Evolutionary conservation across 2,888 invertebrate species (phyloP).

Genomic region (Amiota mariae): DNA sequence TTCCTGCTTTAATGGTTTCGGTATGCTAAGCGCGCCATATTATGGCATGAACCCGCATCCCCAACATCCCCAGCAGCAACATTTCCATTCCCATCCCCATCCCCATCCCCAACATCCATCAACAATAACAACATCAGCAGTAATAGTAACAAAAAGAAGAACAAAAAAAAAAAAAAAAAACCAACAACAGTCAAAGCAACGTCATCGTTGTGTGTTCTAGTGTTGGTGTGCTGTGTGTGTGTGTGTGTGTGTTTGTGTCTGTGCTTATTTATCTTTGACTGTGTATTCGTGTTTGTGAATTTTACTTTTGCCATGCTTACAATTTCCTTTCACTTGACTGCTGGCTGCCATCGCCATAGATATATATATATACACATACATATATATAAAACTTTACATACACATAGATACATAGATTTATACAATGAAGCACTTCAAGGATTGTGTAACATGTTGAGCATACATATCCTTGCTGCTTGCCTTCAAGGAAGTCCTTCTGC

Average conservation of each 20-base stretch:
- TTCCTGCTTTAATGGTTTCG: slow-evolving; percentile 8
- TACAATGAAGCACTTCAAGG: slow-evolving; percentile 48
- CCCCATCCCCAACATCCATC: too few species aligned
- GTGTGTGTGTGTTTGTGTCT: slow-evolving; percentile 1
- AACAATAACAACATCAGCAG: not conserved
- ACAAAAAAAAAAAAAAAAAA: not conserved
- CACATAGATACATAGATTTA: slow-evolving; percentile 49
- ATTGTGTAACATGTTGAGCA: slow-evolving; percentile 61
- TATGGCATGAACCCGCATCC: slow-evolving; percentile 23
- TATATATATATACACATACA: slow-evolving; percentile 44
- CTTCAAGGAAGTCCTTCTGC: slow-evolving; percentile 1
- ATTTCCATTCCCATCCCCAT: too few species aligned
- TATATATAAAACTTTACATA: slow-evolving; percentile 17
- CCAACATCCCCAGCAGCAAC: too few species aligned
- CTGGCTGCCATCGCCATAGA: slow-evolving; percentile 50
- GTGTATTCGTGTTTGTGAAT: slow-evolving; percentile 31
- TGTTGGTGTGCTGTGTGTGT: slow-evolving; percentile 37
- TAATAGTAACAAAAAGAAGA: not conserved
- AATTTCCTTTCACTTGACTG: slow-evolving; percentile 67
- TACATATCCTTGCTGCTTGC: slow-evolving; percentile 33
- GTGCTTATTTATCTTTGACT: slow-evolving; percentile 7
- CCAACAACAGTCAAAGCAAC: slow-evolving; percentile 1
- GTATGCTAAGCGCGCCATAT: slow-evolving; percentile 16
- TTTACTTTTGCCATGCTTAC: slow-evolving; percentile 47
- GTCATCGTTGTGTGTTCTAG: slow-evolving; percentile 44